phyloP scores from a whole-genome alignment of 2,113 vertebrate species.

The Dasyornis broadbenti region DNA sequence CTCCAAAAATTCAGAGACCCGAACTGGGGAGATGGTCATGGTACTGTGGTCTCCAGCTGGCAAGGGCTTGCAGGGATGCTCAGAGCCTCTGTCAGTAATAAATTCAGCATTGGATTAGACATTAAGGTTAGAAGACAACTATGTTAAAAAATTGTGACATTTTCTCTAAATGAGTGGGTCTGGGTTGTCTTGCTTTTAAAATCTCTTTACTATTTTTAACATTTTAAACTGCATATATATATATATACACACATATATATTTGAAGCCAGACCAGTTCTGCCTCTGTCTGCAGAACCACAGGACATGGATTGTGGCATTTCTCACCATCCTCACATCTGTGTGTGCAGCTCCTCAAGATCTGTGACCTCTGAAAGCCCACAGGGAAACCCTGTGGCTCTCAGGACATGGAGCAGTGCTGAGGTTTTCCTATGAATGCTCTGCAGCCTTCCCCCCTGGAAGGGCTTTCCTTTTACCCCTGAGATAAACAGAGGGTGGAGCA shows the following conservation, averaged over 20 bases:
- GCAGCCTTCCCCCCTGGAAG: not conserved
- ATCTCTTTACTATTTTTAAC: not conserved
- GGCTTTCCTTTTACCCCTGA: not conserved
- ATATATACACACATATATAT: not conserved
- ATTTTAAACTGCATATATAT: not conserved
- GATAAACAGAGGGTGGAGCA: not conserved
- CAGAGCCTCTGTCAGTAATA: not conserved
- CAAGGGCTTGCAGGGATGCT: not conserved
- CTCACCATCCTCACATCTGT: not conserved
- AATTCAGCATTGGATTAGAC: not conserved
- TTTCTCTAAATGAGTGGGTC: not conserved
- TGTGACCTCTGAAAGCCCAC: not conserved
- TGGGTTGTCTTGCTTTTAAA: not conserved
- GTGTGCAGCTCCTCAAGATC: not conserved
- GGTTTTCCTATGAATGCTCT: not conserved
- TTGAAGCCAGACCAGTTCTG: not conserved
- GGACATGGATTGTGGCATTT: fast-evolving
- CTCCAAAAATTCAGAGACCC: not conserved
- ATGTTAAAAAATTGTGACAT: not conserved
- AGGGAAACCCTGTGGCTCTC: not conserved
- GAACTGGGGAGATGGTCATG: not conserved
- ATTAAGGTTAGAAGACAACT: not conserved
- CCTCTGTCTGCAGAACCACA: not conserved
- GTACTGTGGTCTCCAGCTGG: not conserved
- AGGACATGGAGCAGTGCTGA: not conserved